phyloP scores from a whole-genome alignment of 2,113 vertebrate species.

The Nothobranchius furzeri region DNA sequence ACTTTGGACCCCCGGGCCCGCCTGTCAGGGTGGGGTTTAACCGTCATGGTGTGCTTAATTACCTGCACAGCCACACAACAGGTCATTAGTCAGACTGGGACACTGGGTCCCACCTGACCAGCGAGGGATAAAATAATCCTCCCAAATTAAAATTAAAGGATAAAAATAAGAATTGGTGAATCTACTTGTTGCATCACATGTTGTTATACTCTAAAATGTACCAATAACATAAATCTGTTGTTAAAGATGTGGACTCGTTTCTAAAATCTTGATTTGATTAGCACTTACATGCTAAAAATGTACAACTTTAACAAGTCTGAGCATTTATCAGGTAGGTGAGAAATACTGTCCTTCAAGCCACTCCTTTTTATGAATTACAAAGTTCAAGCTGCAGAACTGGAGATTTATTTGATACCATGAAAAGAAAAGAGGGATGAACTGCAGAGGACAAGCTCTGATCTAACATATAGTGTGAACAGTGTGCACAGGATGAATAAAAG shows the following conservation, averaged over 20 bases:
- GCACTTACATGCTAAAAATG: constrained; percentile 22
- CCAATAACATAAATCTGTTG: neutral
- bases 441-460: neutral
- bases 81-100: constrained; percentile 76
- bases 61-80: constrained; percentile 75
- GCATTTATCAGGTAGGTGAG: constrained; percentile 33
- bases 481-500: constrained; percentile 22
- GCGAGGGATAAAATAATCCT: constrained; percentile 71
- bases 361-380: constrained; percentile 33
- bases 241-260: constrained; percentile 11
- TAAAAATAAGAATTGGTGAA: constrained; percentile 17
- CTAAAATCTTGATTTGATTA: constrained; percentile 36
- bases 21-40: constrained; percentile 72
- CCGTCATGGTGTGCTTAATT: constrained; percentile 83
- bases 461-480: constrained; percentile 20
- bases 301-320: constrained; percentile 37
- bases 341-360: constrained; percentile 37
- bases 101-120: constrained; percentile 70
- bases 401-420: neutral
- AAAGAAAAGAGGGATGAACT: neutral
- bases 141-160: constrained; percentile 13
- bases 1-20: constrained; percentile 58
- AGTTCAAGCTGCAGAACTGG: constrained; percentile 16
- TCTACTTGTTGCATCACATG: neutral
- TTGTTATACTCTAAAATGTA: too few species aligned